Evolutionary conservation across 2,888 invertebrate species (phyloP).

Genomic region (Thysanoteuthis rhombus): DNA sequence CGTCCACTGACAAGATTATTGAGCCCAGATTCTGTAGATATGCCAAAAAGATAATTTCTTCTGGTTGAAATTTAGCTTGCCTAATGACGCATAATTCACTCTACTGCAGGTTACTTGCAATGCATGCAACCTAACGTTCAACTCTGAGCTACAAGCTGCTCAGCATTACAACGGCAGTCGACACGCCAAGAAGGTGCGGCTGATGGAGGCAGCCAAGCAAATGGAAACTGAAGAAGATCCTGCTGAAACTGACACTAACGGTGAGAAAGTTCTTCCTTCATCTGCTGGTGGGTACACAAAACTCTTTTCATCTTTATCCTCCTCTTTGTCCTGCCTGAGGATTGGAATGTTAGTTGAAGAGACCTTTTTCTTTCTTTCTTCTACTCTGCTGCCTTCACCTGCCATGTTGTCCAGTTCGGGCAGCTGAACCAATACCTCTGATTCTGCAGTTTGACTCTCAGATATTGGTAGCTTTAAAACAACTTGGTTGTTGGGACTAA

Average conservation of each 20-base stretch:
- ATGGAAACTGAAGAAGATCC: neutral
- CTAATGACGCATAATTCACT: neutral
- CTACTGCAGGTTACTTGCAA: conserved; percentile 14
- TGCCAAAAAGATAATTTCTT: neutral
- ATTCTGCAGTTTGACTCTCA: neutral
- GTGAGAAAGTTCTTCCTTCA: conserved; percentile 17
- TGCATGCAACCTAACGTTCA: neutral
- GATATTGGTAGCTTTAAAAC: neutral
- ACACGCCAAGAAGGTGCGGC: conserved; percentile 29
- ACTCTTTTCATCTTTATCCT: neutral
- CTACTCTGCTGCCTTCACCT: neutral
- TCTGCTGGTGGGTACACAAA: neutral
- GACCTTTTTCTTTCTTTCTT: neutral
- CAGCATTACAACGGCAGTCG: conserved; percentile 19
- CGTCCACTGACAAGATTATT: neutral
- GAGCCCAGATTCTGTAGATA: neutral
- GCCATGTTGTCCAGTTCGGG: neutral
- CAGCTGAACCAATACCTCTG: neutral
- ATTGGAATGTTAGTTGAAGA: neutral
- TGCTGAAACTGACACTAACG: conserved; percentile 18
- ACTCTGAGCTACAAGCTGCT: conserved; percentile 27
- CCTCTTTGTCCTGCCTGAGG: neutral
- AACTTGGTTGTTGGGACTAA: no score
- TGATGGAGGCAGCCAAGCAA: neutral
- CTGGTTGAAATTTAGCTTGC: neutral